These are phyloP conservation scores for Harpagifer antarcticus DNA, from an alignment of 2,797 vertebrate species.

Conservation along the genomic window DNA sequence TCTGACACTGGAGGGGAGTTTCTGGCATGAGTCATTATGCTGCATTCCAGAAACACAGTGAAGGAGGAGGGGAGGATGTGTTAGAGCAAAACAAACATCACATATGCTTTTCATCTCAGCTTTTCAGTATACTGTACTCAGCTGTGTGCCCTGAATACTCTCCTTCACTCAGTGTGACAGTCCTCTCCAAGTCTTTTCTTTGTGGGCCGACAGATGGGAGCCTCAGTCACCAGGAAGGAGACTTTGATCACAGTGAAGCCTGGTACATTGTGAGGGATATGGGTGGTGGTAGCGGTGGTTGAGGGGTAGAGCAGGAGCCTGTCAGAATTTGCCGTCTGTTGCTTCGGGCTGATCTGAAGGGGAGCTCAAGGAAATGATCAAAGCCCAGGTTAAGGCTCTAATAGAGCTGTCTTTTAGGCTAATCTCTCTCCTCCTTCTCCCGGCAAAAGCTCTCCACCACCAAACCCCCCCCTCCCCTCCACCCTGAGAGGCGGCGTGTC, in stretches of 20 bases:
- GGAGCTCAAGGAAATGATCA: constrained; percentile 85
- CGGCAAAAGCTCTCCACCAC: constrained; percentile 70
- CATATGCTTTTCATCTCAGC: constrained; percentile 48
- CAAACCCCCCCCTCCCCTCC: constrained; percentile 8
- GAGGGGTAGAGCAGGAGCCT: constrained; percentile 65
- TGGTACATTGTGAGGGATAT: constrained; percentile 63
- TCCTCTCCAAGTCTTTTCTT: constrained; percentile 41
- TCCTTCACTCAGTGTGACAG: constrained; percentile 64
- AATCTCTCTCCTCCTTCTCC: constrained; percentile 79
- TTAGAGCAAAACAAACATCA: constrained; percentile 54
- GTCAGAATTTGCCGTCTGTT: constrained; percentile 84
- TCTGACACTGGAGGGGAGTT: constrained; percentile 37
- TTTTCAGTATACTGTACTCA: constrained; percentile 49
- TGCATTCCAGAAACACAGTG: constrained; percentile 27
- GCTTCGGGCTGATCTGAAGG: constrained; percentile 70
- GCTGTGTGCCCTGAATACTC: constrained; percentile 34
- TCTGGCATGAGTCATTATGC: constrained; percentile 52
- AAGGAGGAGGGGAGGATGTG: constrained; percentile 35
- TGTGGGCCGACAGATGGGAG: constrained; percentile 65
- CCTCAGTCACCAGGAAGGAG: constrained; percentile 62
- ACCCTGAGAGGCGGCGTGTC: constrained; percentile 38
- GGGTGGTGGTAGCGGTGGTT: constrained; percentile 18
- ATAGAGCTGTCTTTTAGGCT: constrained; percentile 85
- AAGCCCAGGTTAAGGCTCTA: constrained; percentile 87
- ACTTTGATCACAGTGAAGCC: constrained; percentile 83